A percentile compares a stretch with the other conserved stretches of the same genome.
phyloP scores from a whole-genome alignment of 2,888 invertebrate genomes.

The Drosophila glabriapex region DNA sequence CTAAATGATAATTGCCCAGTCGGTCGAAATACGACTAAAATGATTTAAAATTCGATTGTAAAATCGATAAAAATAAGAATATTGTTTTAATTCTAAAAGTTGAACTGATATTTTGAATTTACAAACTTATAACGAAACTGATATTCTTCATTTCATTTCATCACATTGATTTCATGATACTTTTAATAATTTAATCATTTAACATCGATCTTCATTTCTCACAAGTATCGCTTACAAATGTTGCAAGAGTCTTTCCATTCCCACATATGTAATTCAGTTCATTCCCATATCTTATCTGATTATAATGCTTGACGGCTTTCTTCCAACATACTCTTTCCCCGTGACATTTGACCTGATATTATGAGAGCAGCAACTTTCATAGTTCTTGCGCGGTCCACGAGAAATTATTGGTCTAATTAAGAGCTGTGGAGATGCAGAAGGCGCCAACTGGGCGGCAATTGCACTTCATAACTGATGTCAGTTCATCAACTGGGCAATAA shows the following conservation, averaged over 20 bases:
- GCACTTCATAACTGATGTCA: conserved; percentile 53
- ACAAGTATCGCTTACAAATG: conserved; percentile 49
- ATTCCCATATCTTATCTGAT: conserved; percentile 27
- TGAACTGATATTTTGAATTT: background rate
- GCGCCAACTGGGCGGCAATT: conserved; percentile 58
- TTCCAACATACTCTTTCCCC: conserved; percentile 12
- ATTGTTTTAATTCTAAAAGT: background rate
- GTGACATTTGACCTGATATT: conserved; percentile 31
- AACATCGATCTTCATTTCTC: conserved; percentile 20
- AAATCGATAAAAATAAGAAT: background rate
- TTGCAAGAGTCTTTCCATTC: background rate
- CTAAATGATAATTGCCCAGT: background rate
- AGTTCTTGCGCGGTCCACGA: conserved; percentile 4
- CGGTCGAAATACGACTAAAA: background rate
- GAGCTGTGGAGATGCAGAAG: conserved; percentile 39
- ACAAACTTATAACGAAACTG: background rate
- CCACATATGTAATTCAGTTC: background rate
- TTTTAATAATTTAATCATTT: background rate
- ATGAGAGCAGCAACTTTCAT: conserved; percentile 7
- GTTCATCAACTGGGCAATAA: conserved; percentile 53
- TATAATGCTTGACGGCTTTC: conserved; percentile 22
- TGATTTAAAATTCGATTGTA: background rate
- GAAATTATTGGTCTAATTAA: conserved; percentile 73
- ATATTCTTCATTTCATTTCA: background rate
- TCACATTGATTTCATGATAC: background rate